phyloP scores from a whole-genome alignment of 2,797 vertebrate species.

The Miichthys miiuy region DNA sequence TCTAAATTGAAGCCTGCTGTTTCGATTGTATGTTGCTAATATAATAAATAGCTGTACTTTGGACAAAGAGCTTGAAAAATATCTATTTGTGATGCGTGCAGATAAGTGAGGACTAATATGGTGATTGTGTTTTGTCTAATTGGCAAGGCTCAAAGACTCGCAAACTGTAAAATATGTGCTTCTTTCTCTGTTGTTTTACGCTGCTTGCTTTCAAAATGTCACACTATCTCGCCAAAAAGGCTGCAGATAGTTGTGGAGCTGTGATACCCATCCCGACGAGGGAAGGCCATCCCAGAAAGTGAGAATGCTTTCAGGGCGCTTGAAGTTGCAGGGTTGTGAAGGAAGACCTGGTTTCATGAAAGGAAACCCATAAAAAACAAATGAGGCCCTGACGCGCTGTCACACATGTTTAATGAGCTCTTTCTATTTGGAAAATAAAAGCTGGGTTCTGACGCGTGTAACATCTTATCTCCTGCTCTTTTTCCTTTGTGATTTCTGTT shows the following conservation, averaged over 20 bases:
- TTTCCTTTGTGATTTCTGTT: conserved; percentile 76
- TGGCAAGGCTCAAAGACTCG: conserved; percentile 78
- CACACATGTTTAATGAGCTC: conserved; percentile 66
- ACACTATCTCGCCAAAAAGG: conserved; percentile 35
- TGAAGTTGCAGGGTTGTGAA: conserved; percentile 34
- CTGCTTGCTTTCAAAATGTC: conserved; percentile 39
- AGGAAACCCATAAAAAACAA: conserved; percentile 46
- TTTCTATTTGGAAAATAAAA: conserved; percentile 63
- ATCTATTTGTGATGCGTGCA: conserved; percentile 74
- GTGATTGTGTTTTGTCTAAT: conserved; percentile 81
- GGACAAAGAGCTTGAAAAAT: conserved; percentile 65
- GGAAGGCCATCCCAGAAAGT: conserved; percentile 28
- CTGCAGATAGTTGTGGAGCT: conserved; percentile 34
- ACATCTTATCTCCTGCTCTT: conserved; percentile 80
- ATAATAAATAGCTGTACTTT: conserved; percentile 72
- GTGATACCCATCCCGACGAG: conserved; percentile 28
- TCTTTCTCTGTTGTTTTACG: conserved; percentile 54
- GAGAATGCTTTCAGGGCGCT: conserved; percentile 42
- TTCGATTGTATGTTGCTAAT: conserved; percentile 70
- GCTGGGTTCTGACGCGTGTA: conserved; percentile 67
- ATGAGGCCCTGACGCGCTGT: conserved; percentile 48
- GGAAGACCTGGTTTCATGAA: conserved; percentile 46
- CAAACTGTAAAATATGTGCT: conserved; percentile 79
- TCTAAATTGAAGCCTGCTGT: conserved; percentile 75
- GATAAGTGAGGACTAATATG: conserved; percentile 83